These are phyloP conservation scores for Cryptotermes secundus DNA, from an alignment of 1,140 invertebrate species.

Conservation along the genomic window DNA sequence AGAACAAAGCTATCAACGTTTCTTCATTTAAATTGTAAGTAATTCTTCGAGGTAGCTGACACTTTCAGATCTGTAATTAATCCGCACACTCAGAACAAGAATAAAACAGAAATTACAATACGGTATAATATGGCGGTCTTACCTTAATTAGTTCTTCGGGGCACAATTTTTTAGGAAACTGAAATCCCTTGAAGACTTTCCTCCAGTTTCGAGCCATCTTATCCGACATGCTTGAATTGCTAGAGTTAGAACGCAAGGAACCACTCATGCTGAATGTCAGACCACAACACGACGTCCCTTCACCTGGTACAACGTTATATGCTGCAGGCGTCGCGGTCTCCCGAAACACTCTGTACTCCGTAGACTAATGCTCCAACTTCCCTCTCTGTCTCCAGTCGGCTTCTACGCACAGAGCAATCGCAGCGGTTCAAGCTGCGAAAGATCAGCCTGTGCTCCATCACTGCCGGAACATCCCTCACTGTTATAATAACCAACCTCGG, in stretches of 20 bases:
- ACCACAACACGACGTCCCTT: neutral
- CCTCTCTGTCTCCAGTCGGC: neutral
- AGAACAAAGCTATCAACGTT: no score
- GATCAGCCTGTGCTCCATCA: neutral
- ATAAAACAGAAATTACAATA: no score
- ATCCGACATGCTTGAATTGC: neutral
- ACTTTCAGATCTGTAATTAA: no score
- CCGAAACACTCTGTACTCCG: no score
- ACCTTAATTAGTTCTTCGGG: conserved; percentile 54
- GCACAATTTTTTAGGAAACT: conserved; percentile 40
- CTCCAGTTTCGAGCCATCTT: conserved; percentile 39
- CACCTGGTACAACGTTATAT: no score
- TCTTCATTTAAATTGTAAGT: no score
- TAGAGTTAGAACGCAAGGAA: neutral
- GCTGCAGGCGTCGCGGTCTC: neutral
- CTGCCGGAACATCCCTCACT: neutral
- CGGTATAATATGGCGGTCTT: conserved; percentile 13
- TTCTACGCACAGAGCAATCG: neutral
- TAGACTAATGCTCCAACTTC: neutral
- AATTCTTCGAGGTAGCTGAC: no score
- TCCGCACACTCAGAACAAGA: no score
- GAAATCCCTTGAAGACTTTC: conserved; percentile 41
- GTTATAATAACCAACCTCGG: neutral
- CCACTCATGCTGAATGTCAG: neutral
- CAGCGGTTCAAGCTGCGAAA: neutral